Evolutionary conservation across 2,113 vertebrate genomes (phyloP), one percentile per base, ranked within the genome.

Genomic region (Rhadina sibilatrix): DNA sequence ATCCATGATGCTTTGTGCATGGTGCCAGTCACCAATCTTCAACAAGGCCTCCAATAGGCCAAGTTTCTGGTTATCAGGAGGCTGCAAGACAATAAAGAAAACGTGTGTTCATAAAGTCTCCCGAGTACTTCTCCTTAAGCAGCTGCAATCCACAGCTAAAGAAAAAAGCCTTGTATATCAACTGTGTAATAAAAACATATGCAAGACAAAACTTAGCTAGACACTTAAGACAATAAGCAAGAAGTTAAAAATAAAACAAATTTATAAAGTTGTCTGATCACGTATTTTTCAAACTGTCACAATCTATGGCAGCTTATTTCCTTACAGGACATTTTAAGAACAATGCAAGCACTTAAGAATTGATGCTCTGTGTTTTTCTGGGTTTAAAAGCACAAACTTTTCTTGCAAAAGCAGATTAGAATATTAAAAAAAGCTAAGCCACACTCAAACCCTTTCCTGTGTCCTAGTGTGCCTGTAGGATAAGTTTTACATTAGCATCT

Each of bases 1-100:
- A 96, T 99, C 99, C 99, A 99, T 99, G 94, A 99, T 99, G 87
- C 98, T 99, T 89, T 99, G 99, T 28, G 99, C 99, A 22, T 99
- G 99, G 66, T 99, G 99, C 99, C 99, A 99, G 94, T 99, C 99
- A 63, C 99, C 99, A 30, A 99, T 99, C 96, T 98, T 98, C 83
- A 99, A 97, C 61, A 99, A 98, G 4, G 99, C 99, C 98, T 99
- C 99, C 94, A 99, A 96, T 89, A 99, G 97, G 64, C 99, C 99
- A 75, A 99, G 99, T 88, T 99, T 99, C 93, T 99, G 99, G 97
- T 99, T 99, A 96, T 99, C 99, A 87, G 99, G 98, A 95, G 99
- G 98, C 99, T 99, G 98, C 69, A 97, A 84, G 84, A 82, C 19
- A 95, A 38, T 15, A 83, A 63, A 78, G n/a, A 57, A 52, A 40